Conservation (phyloP, 1,140 invertebrate species). For the Drosophila persimilis region DNA sequence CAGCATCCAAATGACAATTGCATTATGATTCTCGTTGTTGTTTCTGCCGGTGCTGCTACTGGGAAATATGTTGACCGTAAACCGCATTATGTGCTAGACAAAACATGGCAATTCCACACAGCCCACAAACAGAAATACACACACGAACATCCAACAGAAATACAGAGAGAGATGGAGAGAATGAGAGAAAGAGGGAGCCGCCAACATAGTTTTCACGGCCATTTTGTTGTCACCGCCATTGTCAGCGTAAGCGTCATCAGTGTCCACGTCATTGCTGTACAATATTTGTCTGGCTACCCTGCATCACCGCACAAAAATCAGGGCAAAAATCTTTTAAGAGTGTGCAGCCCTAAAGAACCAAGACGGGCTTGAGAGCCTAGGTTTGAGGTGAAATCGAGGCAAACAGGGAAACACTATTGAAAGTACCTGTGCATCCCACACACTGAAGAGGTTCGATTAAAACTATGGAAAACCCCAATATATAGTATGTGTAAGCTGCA, state of each 20-base stretch:
- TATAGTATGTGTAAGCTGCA: too few relatives aligned
- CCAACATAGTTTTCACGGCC: too few relatives aligned
- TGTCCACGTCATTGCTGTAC: slow-evolving; percentile 13
- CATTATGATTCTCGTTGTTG: slow-evolving; percentile 31
- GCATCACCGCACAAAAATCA: background rate
- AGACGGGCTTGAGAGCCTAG: too few relatives aligned
- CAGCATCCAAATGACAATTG: slow-evolving; percentile 30
- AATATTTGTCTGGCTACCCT: slow-evolving; percentile 4
- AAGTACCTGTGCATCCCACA: too few relatives aligned
- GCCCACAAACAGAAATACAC: background rate
- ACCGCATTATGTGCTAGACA: slow-evolving; percentile 40
- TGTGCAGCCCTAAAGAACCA: too few relatives aligned
- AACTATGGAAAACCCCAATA: too few relatives aligned
- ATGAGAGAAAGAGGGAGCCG: background rate
- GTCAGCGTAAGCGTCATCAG: slow-evolving; percentile 9
- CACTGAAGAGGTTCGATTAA: too few relatives aligned
- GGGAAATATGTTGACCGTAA: slow-evolving; percentile 35
- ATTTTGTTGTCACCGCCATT: slow-evolving; percentile 6
- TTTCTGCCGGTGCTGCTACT: background rate
- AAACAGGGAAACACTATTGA: too few relatives aligned
- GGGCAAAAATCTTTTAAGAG: too few relatives aligned
- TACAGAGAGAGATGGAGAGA: background rate
- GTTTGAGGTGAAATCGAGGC: too few relatives aligned
- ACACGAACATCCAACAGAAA: slow-evolving; percentile 4
- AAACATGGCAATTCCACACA: background rate